A percentile compares a stretch with the other conserved stretches of the same genome.
Conservation (phyloP, 2,797 vertebrate species). For the Nannoperca obscura region DNA sequence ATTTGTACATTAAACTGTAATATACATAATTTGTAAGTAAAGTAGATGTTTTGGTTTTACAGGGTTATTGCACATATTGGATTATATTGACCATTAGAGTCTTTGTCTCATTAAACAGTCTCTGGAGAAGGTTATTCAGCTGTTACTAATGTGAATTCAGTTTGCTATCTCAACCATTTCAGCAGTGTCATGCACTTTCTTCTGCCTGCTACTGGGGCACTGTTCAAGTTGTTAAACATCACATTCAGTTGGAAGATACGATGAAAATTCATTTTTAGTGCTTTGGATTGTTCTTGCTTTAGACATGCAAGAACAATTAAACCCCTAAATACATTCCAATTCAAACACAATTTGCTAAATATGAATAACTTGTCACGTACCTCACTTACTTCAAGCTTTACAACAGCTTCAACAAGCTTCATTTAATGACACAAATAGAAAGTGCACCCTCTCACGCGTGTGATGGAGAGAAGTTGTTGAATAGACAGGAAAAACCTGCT, state of each 20-base stretch:
- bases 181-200: background rate
- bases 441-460: background rate
- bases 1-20: background rate
- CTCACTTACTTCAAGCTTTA: background rate
- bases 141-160: slow-evolving; percentile 33
- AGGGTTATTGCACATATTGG: background rate
- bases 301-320: background rate
- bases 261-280: background rate
- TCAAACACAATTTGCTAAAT: background rate
- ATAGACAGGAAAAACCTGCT: slow-evolving; percentile 1
- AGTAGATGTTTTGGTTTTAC: background rate
- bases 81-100: background rate
- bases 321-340: background rate
- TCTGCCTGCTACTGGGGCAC: background rate
- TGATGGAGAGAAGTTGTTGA: background rate
- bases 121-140: slow-evolving; percentile 4
- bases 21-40: background rate
- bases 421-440: background rate
- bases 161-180: slow-evolving; percentile 12
- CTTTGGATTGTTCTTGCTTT: background rate
- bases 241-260: background rate
- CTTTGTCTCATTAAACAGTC: background rate
- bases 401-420: background rate
- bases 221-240: background rate
- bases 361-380: slow-evolving; percentile 3